These are phyloP conservation scores for Chunga burmeisteri DNA, from an alignment of 2,113 vertebrate genomes.

Conservation along the genomic window DNA sequence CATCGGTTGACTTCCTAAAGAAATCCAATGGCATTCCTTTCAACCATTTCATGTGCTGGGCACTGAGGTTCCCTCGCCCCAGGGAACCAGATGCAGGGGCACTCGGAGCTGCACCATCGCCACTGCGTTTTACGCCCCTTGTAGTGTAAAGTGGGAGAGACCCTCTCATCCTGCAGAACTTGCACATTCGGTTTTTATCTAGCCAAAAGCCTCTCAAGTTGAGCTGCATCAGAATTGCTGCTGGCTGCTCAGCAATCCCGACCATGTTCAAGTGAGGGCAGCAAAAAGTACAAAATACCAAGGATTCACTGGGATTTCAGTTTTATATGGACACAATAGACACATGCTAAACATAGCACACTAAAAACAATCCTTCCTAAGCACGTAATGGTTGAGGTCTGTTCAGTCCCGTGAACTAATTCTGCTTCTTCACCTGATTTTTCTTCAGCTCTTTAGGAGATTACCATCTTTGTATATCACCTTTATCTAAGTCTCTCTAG, in stretches of 20 bases:
- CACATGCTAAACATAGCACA: accelerated
- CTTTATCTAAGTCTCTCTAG: not conserved
- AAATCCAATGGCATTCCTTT: not conserved
- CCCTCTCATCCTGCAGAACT: not conserved
- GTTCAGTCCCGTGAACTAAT: not conserved
- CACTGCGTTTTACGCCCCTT: accelerated
- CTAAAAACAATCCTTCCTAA: not conserved
- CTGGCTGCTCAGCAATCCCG: not conserved
- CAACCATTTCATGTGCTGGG: not conserved
- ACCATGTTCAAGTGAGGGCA: accelerated
- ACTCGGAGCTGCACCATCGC: not conserved
- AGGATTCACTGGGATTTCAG: not conserved
- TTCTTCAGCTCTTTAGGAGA: not conserved
- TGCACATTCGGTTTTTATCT: not conserved
- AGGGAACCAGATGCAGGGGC: not conserved
- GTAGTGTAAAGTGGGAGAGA: accelerated
- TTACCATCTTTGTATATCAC: not conserved
- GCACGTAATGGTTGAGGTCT: not conserved
- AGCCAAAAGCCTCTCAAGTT: not conserved
- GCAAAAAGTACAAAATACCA: not conserved
- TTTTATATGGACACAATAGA: not conserved
- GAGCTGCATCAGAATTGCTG: not conserved
- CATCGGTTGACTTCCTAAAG: not conserved
- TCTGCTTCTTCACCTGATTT: not conserved
- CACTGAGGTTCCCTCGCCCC: not conserved